Percentiles rank a stretch among this genome's conserved stretches.
Conservation (phyloP, 2,888 invertebrate species). For the Abscondita cerata region DNA sequence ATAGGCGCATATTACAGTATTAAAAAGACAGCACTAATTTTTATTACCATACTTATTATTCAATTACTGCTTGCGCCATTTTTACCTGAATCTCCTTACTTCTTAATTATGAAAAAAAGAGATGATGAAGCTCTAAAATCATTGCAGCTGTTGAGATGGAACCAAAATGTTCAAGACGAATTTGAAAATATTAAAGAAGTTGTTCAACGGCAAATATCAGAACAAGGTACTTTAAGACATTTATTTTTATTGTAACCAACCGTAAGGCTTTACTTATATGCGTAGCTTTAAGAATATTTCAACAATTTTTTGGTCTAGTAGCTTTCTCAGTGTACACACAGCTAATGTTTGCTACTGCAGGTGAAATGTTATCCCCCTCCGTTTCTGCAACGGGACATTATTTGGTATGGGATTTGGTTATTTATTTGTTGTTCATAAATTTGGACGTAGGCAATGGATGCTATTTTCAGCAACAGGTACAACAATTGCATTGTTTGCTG, state of each 20-base stretch:
- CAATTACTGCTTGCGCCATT: no score
- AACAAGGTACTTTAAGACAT: slow-evolving; percentile 48
- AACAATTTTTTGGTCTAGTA: slow-evolving; percentile 45
- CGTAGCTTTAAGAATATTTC: slow-evolving; percentile 45
- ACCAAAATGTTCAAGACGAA: slow-evolving; percentile 43
- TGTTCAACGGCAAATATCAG: slow-evolving; percentile 48
- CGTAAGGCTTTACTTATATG: slow-evolving; percentile 46
- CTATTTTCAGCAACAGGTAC: slow-evolving; percentile 41
- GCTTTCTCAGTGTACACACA: slow-evolving; percentile 47
- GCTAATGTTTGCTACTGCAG: slow-evolving; percentile 48
- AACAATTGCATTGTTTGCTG: slow-evolving; percentile 35
- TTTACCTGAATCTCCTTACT: slow-evolving; percentile 69
- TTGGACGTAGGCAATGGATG: slow-evolving; percentile 44
- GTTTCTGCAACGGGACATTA: no score
- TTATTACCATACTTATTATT: neutral
- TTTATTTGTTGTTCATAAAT: slow-evolving; percentile 42
- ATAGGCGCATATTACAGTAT: slow-evolving; percentile 55
- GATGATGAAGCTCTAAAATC: slow-evolving; percentile 43
- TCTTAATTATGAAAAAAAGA: no score
- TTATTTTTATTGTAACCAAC: slow-evolving; percentile 45
- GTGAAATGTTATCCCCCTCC: slow-evolving; percentile 44
- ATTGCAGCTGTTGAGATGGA: slow-evolving; percentile 42
- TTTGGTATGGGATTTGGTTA: no score
- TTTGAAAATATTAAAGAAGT: slow-evolving; percentile 43
- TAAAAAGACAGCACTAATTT: slow-evolving; percentile 13